These are phyloP conservation scores for Pocillopora damicornis DNA, from an alignment of 64 coral and sea anemone genomes.

Conservation along the genomic window DNA sequence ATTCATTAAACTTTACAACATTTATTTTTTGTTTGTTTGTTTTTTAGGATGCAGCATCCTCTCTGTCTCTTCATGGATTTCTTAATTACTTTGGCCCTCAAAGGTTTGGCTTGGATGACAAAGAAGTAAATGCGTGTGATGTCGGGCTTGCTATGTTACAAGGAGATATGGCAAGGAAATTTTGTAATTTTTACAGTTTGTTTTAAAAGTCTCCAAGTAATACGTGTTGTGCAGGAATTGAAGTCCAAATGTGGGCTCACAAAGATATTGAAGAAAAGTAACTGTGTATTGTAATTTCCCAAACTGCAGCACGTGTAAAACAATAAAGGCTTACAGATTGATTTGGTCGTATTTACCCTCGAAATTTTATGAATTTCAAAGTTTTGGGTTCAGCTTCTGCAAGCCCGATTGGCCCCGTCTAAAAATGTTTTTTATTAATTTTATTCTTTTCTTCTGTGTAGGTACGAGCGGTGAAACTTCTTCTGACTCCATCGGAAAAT, in stretches of 20 bases:
- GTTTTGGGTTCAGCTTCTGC: too few relatives aligned
- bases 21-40: neutral
- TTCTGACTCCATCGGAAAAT: slow-evolving; percentile 55
- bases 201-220: neutral
- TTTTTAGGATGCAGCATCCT: slow-evolving; percentile 23
- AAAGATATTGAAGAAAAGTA: too few relatives aligned
- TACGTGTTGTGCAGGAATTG: too few relatives aligned
- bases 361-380: too few relatives aligned
- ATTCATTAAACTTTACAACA: neutral
- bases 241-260: too few relatives aligned
- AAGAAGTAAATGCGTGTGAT: slow-evolving; percentile 46
- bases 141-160: slow-evolving; percentile 74
- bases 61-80: slow-evolving; percentile 55
- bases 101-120: slow-evolving; percentile 74
- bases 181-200: neutral
- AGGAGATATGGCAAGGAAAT: slow-evolving; percentile 46
- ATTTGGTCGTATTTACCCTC: too few relatives aligned
- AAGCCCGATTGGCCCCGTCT: too few relatives aligned
- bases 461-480: slow-evolving; percentile 53
- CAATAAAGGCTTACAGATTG: too few relatives aligned
- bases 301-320: too few relatives aligned
- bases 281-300: too few relatives aligned
- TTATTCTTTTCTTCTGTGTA: neutral
- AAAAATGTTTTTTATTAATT: neutral
- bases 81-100: slow-evolving; percentile 84